Evolutionary conservation across 1,140 invertebrate genomes (phyloP), one percentile per base, ranked within the genome.

Genomic region (fruit fly (Drosophila melanogaster)): DNA sequence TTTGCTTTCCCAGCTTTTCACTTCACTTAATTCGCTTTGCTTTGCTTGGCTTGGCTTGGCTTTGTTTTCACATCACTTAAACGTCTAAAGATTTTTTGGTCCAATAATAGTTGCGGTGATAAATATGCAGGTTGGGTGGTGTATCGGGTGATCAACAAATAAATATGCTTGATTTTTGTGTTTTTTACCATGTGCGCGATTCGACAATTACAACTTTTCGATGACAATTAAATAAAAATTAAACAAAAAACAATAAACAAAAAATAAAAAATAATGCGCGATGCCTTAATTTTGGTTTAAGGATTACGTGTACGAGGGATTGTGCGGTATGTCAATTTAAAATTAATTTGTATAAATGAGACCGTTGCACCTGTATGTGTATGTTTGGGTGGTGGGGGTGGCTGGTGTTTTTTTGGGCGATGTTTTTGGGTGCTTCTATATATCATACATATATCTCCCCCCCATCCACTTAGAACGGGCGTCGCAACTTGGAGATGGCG

Each of bases 401-500:
- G 43, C 1, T 15, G 17, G 43, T 46, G 37, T 38, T 4, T 22
- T 15, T 26, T 15, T 12, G 44, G 62, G 37, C 24, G 53, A 14
- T 40, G 60, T 30, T 69, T 69, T 35, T 46, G 35, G 62, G 49
- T 51, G 49, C 49, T 33, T 53, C 41, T 19, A 44, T 11, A 43
- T 43, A 22, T 44, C 40, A 8, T 22, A 22, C 19, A 22, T 22
- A 22, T 22, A 22, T 41, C 6, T 15, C 15, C n/a, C 40, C 1
- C 8, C 38, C 17, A 8, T 17, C 12, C n/a, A 3, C 19, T 79
- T 92, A 92, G 92, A 94, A 94, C 35, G 93, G 93, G 60, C 93
- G 93, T 83, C 92, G 90, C 93, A 97, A 94, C 93, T 97, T 97
- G 91, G 94, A 94, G 69, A 98, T 93, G 51, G 97, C 97, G 91